Conservation (phyloP, 2,888 invertebrate species). For the Euclidia mi region DNA sequence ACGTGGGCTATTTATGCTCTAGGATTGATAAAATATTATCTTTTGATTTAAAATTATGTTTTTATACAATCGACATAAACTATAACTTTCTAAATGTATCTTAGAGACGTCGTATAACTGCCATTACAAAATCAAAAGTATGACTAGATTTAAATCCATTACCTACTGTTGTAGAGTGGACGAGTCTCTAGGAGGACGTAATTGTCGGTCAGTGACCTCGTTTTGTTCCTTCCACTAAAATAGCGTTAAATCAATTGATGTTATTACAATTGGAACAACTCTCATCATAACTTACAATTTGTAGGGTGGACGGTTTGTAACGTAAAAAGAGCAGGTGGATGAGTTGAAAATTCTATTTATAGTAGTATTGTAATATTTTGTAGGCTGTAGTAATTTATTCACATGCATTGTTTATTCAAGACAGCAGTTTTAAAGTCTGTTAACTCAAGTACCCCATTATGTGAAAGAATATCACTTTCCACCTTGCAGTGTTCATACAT, state of each 20-base stretch:
- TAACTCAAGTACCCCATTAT: not conserved
- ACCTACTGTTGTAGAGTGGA: conserved; percentile 72
- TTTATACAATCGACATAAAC: not conserved
- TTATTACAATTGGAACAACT: conserved; percentile 87
- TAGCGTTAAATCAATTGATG: conserved; percentile 89
- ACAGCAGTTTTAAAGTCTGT: not conserved
- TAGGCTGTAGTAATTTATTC: not conserved
- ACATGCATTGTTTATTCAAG: not conserved
- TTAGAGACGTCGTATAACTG: not conserved
- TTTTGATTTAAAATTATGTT: too few species aligned
- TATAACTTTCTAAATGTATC: conserved; percentile 1
- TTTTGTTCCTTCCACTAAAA: conserved; percentile 88
- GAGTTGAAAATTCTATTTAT: conserved; percentile 14
- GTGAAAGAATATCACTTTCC: too few species aligned
- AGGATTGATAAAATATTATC: too few species aligned
- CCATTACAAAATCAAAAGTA: conserved; percentile 28
- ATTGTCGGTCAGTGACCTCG: conserved; percentile 88
- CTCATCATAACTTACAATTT: conserved; percentile 77
- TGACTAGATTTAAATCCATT: conserved; percentile 55
- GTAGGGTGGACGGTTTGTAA: conserved; percentile 62
- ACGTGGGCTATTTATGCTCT: too few species aligned
- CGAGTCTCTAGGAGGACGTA: conserved; percentile 82
- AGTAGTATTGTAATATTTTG: not conserved
- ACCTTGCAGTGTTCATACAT: not conserved
- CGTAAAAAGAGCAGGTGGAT: conserved; percentile 58